Percentiles rank a stretch among this genome's conserved stretches.
Conservation (phyloP, 2,888 invertebrate species). For the Maniola hyperantus region DNA sequence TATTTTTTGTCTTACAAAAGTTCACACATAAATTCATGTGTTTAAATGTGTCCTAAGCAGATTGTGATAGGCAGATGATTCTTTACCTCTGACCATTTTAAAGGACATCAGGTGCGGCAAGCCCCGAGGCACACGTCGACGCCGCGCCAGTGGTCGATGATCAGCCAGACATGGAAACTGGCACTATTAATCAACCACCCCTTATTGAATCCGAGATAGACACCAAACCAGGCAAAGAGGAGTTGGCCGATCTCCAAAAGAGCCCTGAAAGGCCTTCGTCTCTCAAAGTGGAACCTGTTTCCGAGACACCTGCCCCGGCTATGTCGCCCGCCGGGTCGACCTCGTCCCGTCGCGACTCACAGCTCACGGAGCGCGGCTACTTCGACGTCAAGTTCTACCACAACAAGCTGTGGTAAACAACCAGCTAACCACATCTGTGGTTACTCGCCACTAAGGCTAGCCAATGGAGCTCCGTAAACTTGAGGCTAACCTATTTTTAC, state of each 20-base stretch:
- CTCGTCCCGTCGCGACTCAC: slow-evolving; percentile 57
- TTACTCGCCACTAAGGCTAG: background rate
- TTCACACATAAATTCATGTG: too few relatives aligned
- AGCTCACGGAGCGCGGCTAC: slow-evolving; percentile 85
- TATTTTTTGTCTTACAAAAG: too few relatives aligned
- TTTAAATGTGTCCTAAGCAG: background rate
- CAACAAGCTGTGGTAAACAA: slow-evolving; percentile 87
- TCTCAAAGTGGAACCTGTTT: slow-evolving; percentile 44
- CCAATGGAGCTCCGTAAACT: background rate
- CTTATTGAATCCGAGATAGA: slow-evolving; percentile 7
- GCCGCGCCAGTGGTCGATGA: background rate
- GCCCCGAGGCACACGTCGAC: background rate
- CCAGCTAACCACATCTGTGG: slow-evolving; percentile 18
- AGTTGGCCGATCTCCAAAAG: slow-evolving; percentile 34
- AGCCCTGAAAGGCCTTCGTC: slow-evolving; percentile 48
- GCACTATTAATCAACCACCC: background rate
- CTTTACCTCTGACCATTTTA: background rate
- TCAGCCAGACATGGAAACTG: background rate
- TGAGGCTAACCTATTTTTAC: background rate
- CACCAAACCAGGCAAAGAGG: slow-evolving; percentile 23
- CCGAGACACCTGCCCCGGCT: slow-evolving; percentile 32
- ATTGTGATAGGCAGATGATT: background rate
- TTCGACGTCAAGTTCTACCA: slow-evolving; percentile 91
- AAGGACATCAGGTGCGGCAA: background rate
- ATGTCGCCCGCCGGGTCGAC: slow-evolving; percentile 47